A percentile compares a stretch with the other conserved stretches of the same genome.
phyloP scores from a whole-genome alignment of 2,113 vertebrate genomes.

The Lamprotornis superbus region DNA sequence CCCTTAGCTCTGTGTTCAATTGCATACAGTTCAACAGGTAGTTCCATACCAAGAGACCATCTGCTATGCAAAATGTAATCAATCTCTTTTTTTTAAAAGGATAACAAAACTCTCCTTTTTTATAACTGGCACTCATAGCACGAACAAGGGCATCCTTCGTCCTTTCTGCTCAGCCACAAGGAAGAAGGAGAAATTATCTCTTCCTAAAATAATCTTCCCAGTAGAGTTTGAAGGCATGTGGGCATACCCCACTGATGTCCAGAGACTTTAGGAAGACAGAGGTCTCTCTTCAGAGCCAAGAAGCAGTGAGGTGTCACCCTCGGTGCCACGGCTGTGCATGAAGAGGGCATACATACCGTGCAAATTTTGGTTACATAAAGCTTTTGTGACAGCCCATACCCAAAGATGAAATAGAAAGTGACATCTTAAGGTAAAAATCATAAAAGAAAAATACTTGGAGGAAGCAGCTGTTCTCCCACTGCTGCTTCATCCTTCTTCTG shows the following conservation, averaged over 20 bases:
- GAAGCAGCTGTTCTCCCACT: constrained; percentile 41
- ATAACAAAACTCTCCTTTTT: background rate
- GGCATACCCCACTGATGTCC: background rate
- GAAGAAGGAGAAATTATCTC: background rate
- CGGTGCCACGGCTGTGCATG: background rate
- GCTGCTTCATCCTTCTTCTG: background rate
- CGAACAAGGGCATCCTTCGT: background rate
- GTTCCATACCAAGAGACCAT: constrained; percentile 48
- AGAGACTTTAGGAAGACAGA: background rate
- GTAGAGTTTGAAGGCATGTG: background rate
- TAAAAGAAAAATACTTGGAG: constrained; percentile 13
- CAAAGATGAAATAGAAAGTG: background rate
- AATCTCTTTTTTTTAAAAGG: constrained; percentile 13
- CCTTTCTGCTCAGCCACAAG: constrained; percentile 11
- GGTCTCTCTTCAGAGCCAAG: background rate
- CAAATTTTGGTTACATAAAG: constrained; percentile 36
- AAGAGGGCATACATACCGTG: background rate
- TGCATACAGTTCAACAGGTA: constrained; percentile 25
- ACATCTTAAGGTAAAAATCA: constrained; percentile 26
- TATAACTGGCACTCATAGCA: background rate
- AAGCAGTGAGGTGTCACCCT: background rate
- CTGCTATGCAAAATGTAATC: constrained; percentile 36
- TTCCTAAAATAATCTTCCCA: constrained; percentile 13
- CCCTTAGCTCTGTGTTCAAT: background rate
- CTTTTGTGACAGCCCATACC: constrained; percentile 16